Percentiles rank a stretch among this genome's conserved stretches.
These are phyloP conservation scores for Notechis scutatus DNA, from an alignment of 2,113 vertebrate genomes.

Conservation along the genomic window DNA sequence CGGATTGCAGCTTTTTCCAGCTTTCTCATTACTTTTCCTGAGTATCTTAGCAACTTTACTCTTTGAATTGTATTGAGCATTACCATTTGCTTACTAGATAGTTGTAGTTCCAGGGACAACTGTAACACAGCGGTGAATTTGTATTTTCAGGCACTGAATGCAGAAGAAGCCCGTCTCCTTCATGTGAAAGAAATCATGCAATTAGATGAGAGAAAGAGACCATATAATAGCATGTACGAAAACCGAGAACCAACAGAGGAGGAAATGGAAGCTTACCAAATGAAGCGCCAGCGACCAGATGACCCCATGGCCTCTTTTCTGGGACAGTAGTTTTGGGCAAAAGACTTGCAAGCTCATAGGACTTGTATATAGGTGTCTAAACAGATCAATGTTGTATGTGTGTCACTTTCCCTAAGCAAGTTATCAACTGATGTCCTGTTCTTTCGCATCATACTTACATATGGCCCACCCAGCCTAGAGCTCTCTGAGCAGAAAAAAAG, in stretches of 20 bases:
- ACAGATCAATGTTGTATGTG: background rate
- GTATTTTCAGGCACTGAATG: slow-evolving; percentile 81
- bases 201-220: slow-evolving; percentile 90
- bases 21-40: background rate
- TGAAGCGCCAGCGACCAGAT: slow-evolving; percentile 87
- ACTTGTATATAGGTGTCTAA: background rate
- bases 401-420: background rate
- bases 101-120: background rate
- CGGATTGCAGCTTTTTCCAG: background rate
- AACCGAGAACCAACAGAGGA: slow-evolving; percentile 90
- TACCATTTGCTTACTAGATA: background rate
- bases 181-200: slow-evolving; percentile 86
- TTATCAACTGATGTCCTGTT: background rate
- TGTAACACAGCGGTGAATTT: background rate
- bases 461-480: background rate
- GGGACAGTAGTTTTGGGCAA: slow-evolving; percentile 67
- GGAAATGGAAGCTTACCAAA: slow-evolving; percentile 95
- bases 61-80: background rate
- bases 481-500: background rate
- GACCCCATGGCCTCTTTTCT: slow-evolving; percentile 97
- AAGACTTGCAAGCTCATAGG: background rate
- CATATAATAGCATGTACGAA: slow-evolving; percentile 85
- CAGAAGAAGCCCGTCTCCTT: slow-evolving; percentile 89
- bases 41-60: background rate
- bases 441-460: background rate